These are phyloP conservation scores for Dunckerocampus dactyliophorus DNA, from an alignment of 2,113 vertebrate genomes.

Conservation along the genomic window DNA sequence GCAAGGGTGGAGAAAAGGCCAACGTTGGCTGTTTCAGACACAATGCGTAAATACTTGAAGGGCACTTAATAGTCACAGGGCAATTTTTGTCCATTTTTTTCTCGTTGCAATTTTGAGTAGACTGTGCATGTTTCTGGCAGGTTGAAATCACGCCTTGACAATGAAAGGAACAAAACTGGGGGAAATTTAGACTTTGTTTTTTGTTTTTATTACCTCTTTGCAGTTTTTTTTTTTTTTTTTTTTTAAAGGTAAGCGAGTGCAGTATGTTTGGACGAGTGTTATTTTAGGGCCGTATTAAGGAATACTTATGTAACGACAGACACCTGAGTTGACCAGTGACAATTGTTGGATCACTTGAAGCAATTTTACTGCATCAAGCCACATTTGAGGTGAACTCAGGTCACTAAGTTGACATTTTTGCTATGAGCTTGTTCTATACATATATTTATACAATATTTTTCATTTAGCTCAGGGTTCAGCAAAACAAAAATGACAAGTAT, in stretches of 20 bases:
- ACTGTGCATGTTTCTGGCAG: constrained; percentile 64
- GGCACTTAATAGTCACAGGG: constrained; percentile 49
- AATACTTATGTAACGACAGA: constrained; percentile 27
- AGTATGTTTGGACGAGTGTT: constrained; percentile 51
- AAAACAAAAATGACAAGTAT: constrained; percentile 56
- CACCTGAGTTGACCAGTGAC: constrained; percentile 54
- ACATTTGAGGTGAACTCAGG: constrained; percentile 58
- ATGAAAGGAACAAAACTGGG: constrained; percentile 62
- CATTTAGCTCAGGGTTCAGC: constrained; percentile 73
- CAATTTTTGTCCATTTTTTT: background rate
- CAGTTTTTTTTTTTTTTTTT: constrained; percentile 59
- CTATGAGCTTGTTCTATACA: constrained; percentile 41
- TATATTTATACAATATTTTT: constrained; percentile 44
- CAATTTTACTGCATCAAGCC: constrained; percentile 9
- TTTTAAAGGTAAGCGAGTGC: constrained; percentile 48
- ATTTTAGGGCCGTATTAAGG: constrained; percentile 38
- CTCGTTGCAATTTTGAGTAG: constrained; percentile 60
- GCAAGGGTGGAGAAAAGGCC: constrained; percentile 60
- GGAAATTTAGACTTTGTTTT: constrained; percentile 58
- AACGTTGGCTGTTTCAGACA: constrained; percentile 67
- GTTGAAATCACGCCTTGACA: constrained; percentile 56
- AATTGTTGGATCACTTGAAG: constrained; percentile 28
- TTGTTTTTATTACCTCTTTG: constrained; percentile 23
- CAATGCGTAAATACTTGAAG: constrained; percentile 72
- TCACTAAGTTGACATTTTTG: constrained; percentile 31